These are phyloP conservation scores for Andrena dorsata DNA, from an alignment of 2,888 invertebrate genomes.

Conservation along the genomic window DNA sequence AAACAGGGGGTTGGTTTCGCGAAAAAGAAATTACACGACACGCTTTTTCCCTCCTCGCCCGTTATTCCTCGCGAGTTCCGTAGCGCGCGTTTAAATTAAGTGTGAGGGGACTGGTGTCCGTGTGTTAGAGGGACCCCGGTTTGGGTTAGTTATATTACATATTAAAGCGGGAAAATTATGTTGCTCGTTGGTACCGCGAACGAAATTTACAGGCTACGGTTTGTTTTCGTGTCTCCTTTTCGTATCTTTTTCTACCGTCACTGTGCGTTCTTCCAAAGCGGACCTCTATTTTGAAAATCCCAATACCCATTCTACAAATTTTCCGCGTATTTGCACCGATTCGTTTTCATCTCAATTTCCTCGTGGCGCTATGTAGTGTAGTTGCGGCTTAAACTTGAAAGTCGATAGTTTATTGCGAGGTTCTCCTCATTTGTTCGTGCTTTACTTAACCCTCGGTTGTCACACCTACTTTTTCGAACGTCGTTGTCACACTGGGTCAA, in stretches of 20 bases:
- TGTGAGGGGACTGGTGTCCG: constrained; percentile 33
- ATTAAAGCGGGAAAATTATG: constrained; percentile 77
- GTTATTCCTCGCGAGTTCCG: constrained; percentile 37
- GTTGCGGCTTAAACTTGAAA: neutral
- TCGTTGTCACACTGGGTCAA: too few relatives aligned
- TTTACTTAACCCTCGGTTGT: too few relatives aligned
- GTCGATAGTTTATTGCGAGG: neutral
- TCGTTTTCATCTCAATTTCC: neutral
- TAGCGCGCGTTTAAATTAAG: constrained; percentile 52
- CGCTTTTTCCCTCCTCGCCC: neutral
- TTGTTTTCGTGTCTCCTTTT: constrained; percentile 6
- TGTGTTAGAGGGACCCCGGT: neutral
- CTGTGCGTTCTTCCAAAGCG: constrained; percentile 19
- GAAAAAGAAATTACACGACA: constrained; percentile 37
- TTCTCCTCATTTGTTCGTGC: too few relatives aligned
- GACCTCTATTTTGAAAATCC: constrained; percentile 20
- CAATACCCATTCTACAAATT: neutral
- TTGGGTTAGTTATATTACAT: constrained; percentile 71
- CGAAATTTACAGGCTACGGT: constrained; percentile 28
- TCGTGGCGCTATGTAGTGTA: neutral
- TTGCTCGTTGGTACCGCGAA: constrained; percentile 22
- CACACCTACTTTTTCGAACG: too few relatives aligned
- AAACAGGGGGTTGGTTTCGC: constrained; percentile 6
- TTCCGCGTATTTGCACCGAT: neutral
- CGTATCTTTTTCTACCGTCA: neutral